Conservation (phyloP, 2,113 vertebrate species). For the Symphodus melops region DNA sequence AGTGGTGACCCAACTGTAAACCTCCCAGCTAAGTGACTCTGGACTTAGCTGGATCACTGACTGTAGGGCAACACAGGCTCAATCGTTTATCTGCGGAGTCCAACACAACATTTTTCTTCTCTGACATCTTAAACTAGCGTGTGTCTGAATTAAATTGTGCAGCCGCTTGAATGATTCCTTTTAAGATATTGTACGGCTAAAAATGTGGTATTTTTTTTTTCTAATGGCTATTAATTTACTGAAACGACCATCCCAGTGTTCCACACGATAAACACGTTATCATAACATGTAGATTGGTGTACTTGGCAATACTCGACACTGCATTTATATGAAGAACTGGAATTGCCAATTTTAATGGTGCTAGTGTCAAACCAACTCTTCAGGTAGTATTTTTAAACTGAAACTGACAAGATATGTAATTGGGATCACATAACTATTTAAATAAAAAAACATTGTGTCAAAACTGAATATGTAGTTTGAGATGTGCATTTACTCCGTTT, state of each 20-base stretch:
- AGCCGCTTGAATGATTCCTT: not conserved
- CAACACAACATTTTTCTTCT: not conserved
- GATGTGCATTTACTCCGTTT: too few species aligned
- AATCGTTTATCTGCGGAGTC: conserved; percentile 2
- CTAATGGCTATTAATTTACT: too few species aligned
- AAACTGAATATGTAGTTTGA: too few species aligned
- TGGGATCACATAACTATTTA: not conserved
- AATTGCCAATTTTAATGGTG: too few species aligned
- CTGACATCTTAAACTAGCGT: not conserved
- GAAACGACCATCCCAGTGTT: too few species aligned
- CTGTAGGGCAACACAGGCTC: not conserved
- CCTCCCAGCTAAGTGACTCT: conserved; percentile 20
- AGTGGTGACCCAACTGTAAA: conserved; percentile 32
- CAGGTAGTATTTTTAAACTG: too few species aligned
- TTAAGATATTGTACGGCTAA: not conserved
- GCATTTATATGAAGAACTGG: too few species aligned
- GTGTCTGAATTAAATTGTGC: not conserved
- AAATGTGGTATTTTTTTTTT: not conserved
- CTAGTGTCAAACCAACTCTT: too few species aligned
- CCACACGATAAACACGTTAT: too few species aligned
- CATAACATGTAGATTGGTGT: too few species aligned
- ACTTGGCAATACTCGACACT: too few species aligned
- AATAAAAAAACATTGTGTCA: too few species aligned
- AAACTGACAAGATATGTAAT: not conserved
- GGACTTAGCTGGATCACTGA: conserved; percentile 29